A percentile compares a stretch with the other conserved stretches of the same genome.
These are phyloP conservation scores for Alcedo atthis DNA, from an alignment of 2,797 vertebrate genomes.

Conservation along the genomic window DNA sequence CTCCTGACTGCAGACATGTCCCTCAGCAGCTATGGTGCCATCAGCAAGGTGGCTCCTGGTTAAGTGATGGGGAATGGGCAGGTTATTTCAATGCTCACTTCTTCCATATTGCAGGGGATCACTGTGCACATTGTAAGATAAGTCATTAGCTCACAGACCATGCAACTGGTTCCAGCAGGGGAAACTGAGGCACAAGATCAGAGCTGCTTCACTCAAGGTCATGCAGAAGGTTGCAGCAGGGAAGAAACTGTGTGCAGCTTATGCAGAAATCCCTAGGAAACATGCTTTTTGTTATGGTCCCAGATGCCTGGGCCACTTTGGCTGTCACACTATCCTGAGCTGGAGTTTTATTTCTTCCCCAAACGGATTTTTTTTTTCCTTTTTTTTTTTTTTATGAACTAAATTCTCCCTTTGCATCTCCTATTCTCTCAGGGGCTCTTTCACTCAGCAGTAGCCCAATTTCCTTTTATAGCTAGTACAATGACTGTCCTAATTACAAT, in stretches of 20 bases:
- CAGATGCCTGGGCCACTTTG: conserved; percentile 23
- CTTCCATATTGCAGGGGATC: neutral
- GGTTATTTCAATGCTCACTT: fast-evolving
- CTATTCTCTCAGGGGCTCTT: conserved; percentile 60
- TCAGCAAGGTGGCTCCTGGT: neutral
- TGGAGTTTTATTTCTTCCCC: conserved; percentile 26
- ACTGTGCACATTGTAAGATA: neutral
- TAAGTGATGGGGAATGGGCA: fast-evolving
- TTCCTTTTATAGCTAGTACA: conserved; percentile 70
- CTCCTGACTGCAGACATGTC: neutral
- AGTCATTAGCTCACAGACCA: neutral
- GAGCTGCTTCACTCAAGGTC: neutral
- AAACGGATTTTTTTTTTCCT: neutral
- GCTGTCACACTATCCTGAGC: conserved; percentile 24
- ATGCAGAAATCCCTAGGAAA: neutral
- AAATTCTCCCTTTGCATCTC: conserved; percentile 25
- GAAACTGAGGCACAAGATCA: neutral
- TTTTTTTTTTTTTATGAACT: conserved; percentile 26
- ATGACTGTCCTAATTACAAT: conserved; percentile 74
- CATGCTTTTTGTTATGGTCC: neutral
- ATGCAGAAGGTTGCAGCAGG: neutral
- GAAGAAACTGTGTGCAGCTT: fast-evolving
- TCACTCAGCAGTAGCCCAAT: conserved; percentile 64
- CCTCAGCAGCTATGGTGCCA: neutral
- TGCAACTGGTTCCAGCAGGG: fast-evolving